phyloP scores from a whole-genome alignment of 2,113 vertebrate species.

The Leucoraja erinaceus region DNA sequence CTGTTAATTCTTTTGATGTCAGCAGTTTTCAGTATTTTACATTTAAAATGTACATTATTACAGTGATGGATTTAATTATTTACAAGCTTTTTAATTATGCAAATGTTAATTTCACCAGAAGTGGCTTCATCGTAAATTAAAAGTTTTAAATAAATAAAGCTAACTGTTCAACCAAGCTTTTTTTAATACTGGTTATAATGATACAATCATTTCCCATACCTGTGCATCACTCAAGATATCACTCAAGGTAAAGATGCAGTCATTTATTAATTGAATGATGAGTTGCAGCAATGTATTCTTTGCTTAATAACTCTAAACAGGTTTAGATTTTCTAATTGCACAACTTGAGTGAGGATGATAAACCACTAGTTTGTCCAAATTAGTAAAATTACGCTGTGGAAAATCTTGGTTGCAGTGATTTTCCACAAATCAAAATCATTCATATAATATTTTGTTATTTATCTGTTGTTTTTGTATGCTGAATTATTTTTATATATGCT shows the following conservation, averaged over 20 bases:
- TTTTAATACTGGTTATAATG: not conserved
- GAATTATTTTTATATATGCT: not conserved
- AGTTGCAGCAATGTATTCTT: not conserved
- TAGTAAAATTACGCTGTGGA: not conserved
- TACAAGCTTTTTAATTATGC: slow-evolving; percentile 4
- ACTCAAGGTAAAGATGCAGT: not conserved
- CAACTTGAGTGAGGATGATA: not conserved
- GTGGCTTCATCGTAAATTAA: not conserved
- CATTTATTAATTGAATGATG: not conserved
- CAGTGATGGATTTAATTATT: not conserved
- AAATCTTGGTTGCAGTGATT: not conserved
- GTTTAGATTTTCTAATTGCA: not conserved
- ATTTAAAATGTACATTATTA: not conserved
- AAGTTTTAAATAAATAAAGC: not conserved
- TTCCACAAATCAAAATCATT: not conserved
- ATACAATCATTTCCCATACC: not conserved
- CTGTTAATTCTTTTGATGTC: not conserved
- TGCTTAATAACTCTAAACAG: not conserved
- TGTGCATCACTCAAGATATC: not conserved
- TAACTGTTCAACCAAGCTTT: not conserved
- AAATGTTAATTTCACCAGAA: not conserved
- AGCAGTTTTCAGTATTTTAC: not conserved
- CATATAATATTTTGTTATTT: not conserved
- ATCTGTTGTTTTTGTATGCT: not conserved
- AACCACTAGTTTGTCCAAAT: not conserved